Conservation (phyloP, 2,113 vertebrate species). For the Eudyptes chrysolophus region DNA sequence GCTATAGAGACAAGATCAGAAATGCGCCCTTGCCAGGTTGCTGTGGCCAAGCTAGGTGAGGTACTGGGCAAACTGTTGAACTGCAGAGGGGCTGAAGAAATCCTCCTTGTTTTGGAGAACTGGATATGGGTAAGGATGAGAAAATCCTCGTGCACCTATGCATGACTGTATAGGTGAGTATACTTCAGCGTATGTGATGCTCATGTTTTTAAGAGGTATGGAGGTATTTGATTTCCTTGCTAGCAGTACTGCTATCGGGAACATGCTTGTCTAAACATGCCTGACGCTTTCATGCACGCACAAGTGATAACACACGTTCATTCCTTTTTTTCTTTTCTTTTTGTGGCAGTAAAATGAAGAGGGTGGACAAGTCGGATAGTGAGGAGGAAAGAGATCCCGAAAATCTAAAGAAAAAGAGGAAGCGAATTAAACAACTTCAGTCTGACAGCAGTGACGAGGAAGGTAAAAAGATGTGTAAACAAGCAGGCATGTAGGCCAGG, state of each 20-base stretch:
- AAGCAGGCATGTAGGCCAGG: background rate
- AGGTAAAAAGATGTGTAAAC: constrained; percentile 63
- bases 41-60: constrained; percentile 37
- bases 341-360: constrained; percentile 78
- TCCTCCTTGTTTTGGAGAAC: background rate
- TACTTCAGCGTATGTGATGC: fast-evolving
- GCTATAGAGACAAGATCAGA: constrained; percentile 51
- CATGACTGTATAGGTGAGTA: background rate
- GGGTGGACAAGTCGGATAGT: constrained; percentile 74
- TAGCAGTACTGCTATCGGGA: background rate
- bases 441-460: constrained; percentile 94
- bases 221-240: background rate
- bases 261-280: fast-evolving
- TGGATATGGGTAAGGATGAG: background rate
- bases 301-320: fast-evolving
- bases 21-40: background rate
- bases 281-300: fast-evolving
- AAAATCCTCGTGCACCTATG: fast-evolving
- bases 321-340: background rate
- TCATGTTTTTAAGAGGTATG: background rate
- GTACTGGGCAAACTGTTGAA: background rate
- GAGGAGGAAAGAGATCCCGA: constrained; percentile 80
- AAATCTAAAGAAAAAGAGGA: constrained; percentile 83
- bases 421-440: constrained; percentile 84
- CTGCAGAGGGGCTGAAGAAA: constrained; percentile 39